These are phyloP conservation scores for Channa argus DNA, from an alignment of 2,113 vertebrate genomes.

Conservation along the genomic window DNA sequence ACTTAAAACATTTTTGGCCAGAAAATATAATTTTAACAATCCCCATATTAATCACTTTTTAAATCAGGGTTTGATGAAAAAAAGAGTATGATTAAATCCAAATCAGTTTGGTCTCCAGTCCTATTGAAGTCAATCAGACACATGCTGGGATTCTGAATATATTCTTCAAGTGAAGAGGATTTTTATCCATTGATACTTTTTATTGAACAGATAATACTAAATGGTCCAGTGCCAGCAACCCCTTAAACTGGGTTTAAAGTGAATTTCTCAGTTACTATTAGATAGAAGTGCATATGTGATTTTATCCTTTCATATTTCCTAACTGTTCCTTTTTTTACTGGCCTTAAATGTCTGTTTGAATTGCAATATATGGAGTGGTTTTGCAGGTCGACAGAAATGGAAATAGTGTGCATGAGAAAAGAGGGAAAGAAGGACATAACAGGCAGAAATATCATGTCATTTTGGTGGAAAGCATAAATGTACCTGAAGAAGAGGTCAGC, in stretches of 20 bases:
- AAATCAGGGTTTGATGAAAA: background rate
- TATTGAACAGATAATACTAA: constrained; percentile 55
- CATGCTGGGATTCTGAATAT: constrained; percentile 38
- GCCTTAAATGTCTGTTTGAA: constrained; percentile 59
- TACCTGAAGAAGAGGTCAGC: constrained; percentile 67
- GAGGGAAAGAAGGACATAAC: constrained; percentile 37
- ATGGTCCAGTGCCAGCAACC: constrained; percentile 42
- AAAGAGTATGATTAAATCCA: no score
- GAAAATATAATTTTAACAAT: background rate
- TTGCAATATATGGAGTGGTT: constrained; percentile 44
- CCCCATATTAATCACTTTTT: background rate
- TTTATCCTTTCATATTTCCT: constrained; percentile 63
- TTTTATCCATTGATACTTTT: constrained; percentile 57
- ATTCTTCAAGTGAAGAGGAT: constrained; percentile 51
- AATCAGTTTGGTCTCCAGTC: no score
- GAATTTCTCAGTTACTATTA: constrained; percentile 63
- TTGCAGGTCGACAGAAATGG: constrained; percentile 44
- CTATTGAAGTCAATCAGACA: background rate
- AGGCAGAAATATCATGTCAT: constrained; percentile 56
- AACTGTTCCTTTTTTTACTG: constrained; percentile 37
- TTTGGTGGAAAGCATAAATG: constrained; percentile 51
- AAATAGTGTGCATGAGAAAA: constrained; percentile 39
- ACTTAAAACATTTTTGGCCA: background rate
- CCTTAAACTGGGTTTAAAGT: constrained; percentile 58
- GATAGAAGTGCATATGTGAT: constrained; percentile 52